Percentiles rank a stretch among this genome's conserved stretches.
These are phyloP conservation scores for Sardinella longiceps DNA, from an alignment of 2,797 vertebrate species.

Conservation along the genomic window DNA sequence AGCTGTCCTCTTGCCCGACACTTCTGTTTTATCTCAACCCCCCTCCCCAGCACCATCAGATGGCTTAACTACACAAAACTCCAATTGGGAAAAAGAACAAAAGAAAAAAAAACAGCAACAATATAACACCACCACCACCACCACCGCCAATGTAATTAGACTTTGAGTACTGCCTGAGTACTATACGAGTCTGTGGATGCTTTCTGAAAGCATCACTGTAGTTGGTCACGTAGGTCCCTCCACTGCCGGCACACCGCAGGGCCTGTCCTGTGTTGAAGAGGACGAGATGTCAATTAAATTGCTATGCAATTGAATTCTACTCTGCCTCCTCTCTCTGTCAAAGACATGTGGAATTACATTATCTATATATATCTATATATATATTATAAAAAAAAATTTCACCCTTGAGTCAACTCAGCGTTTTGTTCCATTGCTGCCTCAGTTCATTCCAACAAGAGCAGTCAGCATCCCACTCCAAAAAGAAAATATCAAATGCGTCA, in stretches of 20 bases:
- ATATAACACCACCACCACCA: background rate
- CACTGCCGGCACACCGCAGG: constrained; percentile 64
- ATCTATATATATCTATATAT: background rate
- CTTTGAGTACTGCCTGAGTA: constrained; percentile 29
- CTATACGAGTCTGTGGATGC: constrained; percentile 42
- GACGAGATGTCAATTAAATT: constrained; percentile 75
- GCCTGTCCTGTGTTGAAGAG: constrained; percentile 70
- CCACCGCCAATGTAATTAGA: constrained; percentile 50
- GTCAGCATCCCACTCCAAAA: constrained; percentile 40
- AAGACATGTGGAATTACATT: constrained; percentile 63
- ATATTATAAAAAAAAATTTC: background rate
- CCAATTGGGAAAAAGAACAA: constrained; percentile 8
- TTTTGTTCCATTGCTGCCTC: constrained; percentile 41
- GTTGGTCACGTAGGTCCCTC: background rate
- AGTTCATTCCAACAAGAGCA: constrained; percentile 47
- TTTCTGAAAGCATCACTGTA: constrained; percentile 5
- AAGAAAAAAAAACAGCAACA: background rate
- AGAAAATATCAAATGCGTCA: constrained; percentile 42
- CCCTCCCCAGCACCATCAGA: constrained; percentile 20
- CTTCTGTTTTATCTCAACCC: constrained; percentile 44
- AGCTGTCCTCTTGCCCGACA: constrained; percentile 31
- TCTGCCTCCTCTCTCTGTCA: constrained; percentile 78
- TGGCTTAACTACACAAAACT: constrained; percentile 39
- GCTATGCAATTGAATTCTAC: constrained; percentile 86
- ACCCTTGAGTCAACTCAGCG: background rate